Conservation (phyloP, 2,113 vertebrate genomes). For the Tragelaphus buxtoni region DNA sequence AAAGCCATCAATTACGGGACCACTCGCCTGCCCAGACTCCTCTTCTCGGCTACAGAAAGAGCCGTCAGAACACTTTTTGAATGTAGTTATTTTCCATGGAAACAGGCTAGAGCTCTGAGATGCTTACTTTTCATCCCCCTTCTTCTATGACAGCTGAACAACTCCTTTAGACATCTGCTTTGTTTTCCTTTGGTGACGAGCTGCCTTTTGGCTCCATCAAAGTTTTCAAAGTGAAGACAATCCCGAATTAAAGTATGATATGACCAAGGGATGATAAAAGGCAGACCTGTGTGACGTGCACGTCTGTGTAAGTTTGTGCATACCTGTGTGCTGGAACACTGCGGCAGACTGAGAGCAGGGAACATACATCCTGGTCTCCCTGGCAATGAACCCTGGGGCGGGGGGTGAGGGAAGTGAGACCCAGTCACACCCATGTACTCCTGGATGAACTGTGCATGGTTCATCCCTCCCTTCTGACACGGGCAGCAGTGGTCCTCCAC, state of each 20-base stretch:
- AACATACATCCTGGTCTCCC: neutral
- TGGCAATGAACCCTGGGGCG: no score
- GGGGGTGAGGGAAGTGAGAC: neutral
- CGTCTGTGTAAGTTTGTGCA: no score
- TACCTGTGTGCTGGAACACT: neutral
- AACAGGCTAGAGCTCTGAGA: neutral
- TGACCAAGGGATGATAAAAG: neutral
- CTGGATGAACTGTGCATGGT: neutral
- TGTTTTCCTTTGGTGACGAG: neutral
- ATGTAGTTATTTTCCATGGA: slow-evolving; percentile 17
- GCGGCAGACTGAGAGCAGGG: neutral
- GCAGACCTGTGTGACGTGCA: neutral
- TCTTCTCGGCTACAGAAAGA: neutral
- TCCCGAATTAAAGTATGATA: neutral
- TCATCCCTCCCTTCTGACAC: neutral
- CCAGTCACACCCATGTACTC: neutral
- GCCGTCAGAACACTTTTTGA: neutral
- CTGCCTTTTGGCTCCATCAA: neutral
- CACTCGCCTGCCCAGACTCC: neutral
- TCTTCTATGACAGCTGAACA: neutral
- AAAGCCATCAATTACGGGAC: neutral
- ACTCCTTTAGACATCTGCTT: neutral
- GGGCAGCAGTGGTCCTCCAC: neutral
- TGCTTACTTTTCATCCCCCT: neutral
- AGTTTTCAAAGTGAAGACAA: neutral